Evolutionary conservation across 1,140 invertebrate species (phyloP).

Genomic region (Drosophila repleta): DNA sequence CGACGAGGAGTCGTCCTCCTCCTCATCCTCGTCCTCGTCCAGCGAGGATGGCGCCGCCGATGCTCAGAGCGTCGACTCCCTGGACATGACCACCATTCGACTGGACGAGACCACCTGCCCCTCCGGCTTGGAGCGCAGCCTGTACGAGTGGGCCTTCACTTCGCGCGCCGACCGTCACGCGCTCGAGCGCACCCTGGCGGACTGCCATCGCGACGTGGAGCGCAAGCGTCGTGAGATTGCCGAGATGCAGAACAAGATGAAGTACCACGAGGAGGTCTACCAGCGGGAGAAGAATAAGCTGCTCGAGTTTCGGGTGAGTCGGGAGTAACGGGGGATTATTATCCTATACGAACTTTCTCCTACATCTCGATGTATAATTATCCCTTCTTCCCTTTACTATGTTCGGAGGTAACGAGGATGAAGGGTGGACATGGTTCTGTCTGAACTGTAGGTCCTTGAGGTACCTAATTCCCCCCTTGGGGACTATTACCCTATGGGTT

Average conservation of each 20-base stretch:
- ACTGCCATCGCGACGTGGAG: conserved; percentile 84
- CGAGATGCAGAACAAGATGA: conserved; percentile 72
- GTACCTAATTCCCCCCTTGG: too few species aligned
- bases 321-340: not conserved
- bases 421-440: too few species aligned
- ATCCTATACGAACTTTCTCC: too few species aligned
- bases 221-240: conserved; percentile 75
- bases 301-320: conserved; percentile 59
- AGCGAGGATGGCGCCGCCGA: conserved; percentile 87
- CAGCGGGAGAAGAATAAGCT: conserved; percentile 65
- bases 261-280: conserved; percentile 66
- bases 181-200: conserved; percentile 83
- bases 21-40: conserved; percentile 84
- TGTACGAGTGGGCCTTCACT: conserved; percentile 88
- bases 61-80: conserved; percentile 86
- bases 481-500: too few species aligned
- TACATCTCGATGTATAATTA: not conserved
- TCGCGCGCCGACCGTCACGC: conserved; percentile 86
- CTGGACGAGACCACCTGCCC: conserved; percentile 91
- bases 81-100: conserved; percentile 86
- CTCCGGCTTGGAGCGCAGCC: conserved; percentile 88
- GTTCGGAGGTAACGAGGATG: too few species aligned
- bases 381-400: too few species aligned
- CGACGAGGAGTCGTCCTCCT: conserved; percentile 61
- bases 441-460: too few species aligned